These are phyloP conservation scores for Lymantria monacha DNA, from an alignment of 2,888 invertebrate genomes.

Conservation along the genomic window DNA sequence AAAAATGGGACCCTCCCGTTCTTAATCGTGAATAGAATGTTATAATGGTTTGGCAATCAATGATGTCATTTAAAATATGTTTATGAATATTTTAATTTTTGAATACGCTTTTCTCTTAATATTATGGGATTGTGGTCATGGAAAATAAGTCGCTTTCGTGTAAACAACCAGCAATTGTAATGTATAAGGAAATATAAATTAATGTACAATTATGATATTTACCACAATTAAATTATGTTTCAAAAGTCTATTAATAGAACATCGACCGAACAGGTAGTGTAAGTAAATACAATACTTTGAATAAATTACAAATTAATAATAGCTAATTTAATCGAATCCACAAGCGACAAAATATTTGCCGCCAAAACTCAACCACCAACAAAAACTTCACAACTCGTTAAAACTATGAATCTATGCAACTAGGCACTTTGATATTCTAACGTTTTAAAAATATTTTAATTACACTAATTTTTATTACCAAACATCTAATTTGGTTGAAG, in stretches of 20 bases:
- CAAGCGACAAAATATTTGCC: not conserved
- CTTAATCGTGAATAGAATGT: not conserved
- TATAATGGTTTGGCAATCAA: not conserved
- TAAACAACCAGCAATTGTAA: not conserved
- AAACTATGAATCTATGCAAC: slow-evolving; percentile 42
- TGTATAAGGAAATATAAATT: not conserved
- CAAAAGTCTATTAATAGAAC: not conserved
- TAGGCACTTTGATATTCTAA: slow-evolving; percentile 57
- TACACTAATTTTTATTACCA: slow-evolving; percentile 22
- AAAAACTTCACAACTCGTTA: slow-evolving; percentile 6
- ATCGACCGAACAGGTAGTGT: too few relatives aligned
- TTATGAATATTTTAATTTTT: not conserved
- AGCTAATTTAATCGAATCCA: too few relatives aligned
- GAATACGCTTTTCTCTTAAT: too few relatives aligned
- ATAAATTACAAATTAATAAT: too few relatives aligned
- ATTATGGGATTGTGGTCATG: too few relatives aligned
- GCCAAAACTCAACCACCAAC: not conserved
- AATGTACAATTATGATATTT: not conserved
- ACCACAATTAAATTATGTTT: not conserved
- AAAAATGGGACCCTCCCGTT: not conserved
- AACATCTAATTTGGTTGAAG: slow-evolving; percentile 14
- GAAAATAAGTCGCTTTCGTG: too few relatives aligned
- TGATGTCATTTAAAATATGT: not conserved
- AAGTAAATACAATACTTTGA: too few relatives aligned
- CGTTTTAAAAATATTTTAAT: slow-evolving; percentile 25